A percentile compares a stretch with the other conserved stretches of the same genome.
Conservation (phyloP, 2,888 invertebrate species). For the Campoplex capitator region DNA sequence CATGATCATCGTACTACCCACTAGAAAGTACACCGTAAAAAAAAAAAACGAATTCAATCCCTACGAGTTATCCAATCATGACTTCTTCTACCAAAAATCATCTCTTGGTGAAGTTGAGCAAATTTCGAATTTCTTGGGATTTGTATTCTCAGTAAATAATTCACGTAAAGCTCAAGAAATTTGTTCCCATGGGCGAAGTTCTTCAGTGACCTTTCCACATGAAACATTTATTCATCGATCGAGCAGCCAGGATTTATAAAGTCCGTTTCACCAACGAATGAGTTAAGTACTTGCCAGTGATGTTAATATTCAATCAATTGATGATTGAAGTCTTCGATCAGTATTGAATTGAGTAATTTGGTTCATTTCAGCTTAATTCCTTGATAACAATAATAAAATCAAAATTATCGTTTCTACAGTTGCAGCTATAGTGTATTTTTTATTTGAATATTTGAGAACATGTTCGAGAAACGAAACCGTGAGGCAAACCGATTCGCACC, state of each 20-base stretch:
- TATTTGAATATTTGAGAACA: not conserved
- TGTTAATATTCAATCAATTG: not conserved
- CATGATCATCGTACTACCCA: conserved; percentile 31
- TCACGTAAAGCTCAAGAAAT: not conserved
- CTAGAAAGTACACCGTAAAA: conserved; percentile 18
- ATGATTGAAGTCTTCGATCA: not conserved
- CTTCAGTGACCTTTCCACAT: not conserved
- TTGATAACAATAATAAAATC: not conserved
- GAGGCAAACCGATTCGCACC: conserved; percentile 28
- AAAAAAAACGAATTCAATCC: not conserved
- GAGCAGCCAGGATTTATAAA: not conserved
- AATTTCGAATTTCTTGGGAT: not conserved
- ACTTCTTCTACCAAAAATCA: not conserved
- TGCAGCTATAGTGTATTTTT: not conserved
- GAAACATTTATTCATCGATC: not conserved
- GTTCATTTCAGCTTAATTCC: no score
- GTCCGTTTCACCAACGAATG: not conserved
- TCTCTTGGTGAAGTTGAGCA: not conserved
- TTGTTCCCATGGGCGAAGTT: not conserved
- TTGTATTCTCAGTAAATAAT: not conserved
- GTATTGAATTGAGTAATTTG: not conserved
- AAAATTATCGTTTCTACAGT: not conserved
- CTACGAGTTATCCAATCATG: not conserved
- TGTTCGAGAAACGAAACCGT: not conserved
- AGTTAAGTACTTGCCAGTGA: not conserved